phyloP scores from a whole-genome alignment of 2,888 invertebrate genomes.

The Scaptodrosophila latifasciaeformis region DNA sequence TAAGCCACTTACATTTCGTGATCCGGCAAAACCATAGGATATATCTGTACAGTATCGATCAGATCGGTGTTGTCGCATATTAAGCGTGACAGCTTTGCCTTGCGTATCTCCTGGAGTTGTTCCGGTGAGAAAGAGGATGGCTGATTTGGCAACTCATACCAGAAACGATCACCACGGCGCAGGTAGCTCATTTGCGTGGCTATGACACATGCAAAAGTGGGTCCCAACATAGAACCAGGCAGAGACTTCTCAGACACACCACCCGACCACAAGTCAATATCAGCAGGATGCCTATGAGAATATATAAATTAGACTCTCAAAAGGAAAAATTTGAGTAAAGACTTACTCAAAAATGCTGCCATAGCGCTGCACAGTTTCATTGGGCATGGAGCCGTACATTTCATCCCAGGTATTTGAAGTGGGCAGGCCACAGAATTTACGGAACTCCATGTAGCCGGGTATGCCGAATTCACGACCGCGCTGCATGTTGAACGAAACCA shows the following conservation, averaged over 20 bases:
- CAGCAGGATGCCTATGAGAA: constrained; percentile 83
- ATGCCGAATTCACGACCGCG: constrained; percentile 93
- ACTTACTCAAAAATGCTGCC: constrained; percentile 87
- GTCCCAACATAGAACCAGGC: constrained; percentile 94
- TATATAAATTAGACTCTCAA: neutral
- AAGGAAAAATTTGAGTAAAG: neutral
- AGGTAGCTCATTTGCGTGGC: constrained; percentile 94
- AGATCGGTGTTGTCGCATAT: constrained; percentile 95
- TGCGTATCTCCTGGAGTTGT: constrained; percentile 88
- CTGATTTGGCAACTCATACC: constrained; percentile 94
- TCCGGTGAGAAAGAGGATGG: constrained; percentile 93
- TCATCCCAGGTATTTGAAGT: constrained; percentile 85
- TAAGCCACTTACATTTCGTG: constrained; percentile 88
- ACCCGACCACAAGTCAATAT: constrained; percentile 96
- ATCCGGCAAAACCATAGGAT: constrained; percentile 93
- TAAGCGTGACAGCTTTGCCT: constrained; percentile 85
- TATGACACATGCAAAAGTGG: constrained; percentile 95
- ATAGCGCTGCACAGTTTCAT: constrained; percentile 89
- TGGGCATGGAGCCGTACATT: constrained; percentile 90
- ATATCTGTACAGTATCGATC: constrained; percentile 92
- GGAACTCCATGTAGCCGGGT: constrained; percentile 94
- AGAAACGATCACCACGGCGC: constrained; percentile 93
- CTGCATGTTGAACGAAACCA: constrained; percentile 95
- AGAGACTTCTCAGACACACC: constrained; percentile 93
- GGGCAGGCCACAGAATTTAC: constrained; percentile 91